A percentile compares a stretch with the other conserved stretches of the same genome.
These are phyloP conservation scores for Atherinomorus stipes DNA, from an alignment of 2,113 vertebrate species.

Conservation along the genomic window DNA sequence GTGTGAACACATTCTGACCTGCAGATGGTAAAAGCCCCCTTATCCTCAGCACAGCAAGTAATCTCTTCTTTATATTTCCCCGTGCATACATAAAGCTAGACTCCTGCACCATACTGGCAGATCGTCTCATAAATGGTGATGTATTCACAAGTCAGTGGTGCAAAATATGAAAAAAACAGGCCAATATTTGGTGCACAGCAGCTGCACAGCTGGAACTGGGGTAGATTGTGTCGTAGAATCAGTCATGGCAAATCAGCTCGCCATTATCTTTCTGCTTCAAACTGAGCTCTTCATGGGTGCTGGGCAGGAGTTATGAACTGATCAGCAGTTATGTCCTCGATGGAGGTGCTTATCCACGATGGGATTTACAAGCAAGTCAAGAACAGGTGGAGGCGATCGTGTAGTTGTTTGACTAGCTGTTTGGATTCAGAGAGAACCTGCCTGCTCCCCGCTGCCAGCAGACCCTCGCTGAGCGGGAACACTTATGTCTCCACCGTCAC, in stretches of 20 bases:
- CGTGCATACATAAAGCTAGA: neutral
- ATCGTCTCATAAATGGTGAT: neutral
- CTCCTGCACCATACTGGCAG: neutral
- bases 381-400: neutral
- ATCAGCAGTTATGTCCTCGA: conserved; percentile 6
- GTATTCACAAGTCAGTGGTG: conserved; percentile 13
- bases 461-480: neutral
- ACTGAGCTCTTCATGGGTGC: neutral
- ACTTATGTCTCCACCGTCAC: neutral
- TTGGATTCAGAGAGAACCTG: neutral
- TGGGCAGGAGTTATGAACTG: neutral
- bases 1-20: neutral
- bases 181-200: conserved; percentile 18
- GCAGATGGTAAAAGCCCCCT: neutral
- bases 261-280: neutral
- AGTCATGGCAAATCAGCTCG: conserved; percentile 4
- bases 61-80: neutral
- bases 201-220: conserved; percentile 38
- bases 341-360: neutral
- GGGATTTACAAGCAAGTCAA: neutral
- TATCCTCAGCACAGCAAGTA: neutral
- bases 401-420: neutral
- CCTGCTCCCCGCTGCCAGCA: neutral
- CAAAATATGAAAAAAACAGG: neutral
- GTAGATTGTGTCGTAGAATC: conserved; percentile 6